These are phyloP conservation scores for Oostethus manadensis DNA, from an alignment of 2,113 vertebrate genomes.

Conservation along the genomic window DNA sequence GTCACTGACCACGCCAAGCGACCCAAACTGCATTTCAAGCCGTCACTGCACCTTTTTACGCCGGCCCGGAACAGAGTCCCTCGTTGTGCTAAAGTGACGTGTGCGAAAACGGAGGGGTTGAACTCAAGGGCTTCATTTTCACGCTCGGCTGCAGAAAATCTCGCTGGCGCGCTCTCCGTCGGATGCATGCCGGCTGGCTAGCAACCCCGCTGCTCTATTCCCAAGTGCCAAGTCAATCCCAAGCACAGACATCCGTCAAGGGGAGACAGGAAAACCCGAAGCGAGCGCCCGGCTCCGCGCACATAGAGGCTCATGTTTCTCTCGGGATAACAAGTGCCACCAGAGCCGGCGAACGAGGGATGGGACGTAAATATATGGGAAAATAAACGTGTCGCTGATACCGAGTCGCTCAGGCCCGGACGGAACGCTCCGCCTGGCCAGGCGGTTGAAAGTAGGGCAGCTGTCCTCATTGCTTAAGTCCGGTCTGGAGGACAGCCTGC, in stretches of 20 bases:
- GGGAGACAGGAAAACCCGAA: slow-evolving; percentile 5
- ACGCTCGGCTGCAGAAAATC: slow-evolving; percentile 35
- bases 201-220: slow-evolving; percentile 12
- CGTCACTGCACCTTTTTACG: slow-evolving; percentile 8
- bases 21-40: slow-evolving; percentile 24
- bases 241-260: background rate
- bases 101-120: slow-evolving; percentile 6
- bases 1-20: slow-evolving; percentile 46
- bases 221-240: background rate
- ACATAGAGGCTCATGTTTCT: slow-evolving; percentile 57
- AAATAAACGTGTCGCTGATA: slow-evolving; percentile 22
- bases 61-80: background rate
- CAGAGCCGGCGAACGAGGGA: slow-evolving; percentile 29
- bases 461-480: slow-evolving; percentile 16
- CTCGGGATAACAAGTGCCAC: slow-evolving; percentile 48
- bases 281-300: background rate
- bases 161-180: slow-evolving; percentile 28
- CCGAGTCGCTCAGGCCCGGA: background rate
- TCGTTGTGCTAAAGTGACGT: slow-evolving; percentile 1
- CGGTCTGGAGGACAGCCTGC: background rate
- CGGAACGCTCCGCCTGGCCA: no score
- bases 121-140: slow-evolving; percentile 16
- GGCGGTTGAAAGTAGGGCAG: slow-evolving; percentile 12
- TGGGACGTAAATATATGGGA: slow-evolving; percentile 30
- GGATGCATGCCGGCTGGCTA: slow-evolving; percentile 22